These are phyloP conservation scores for Synanthedon vespiformis DNA, from an alignment of 2,888 invertebrate species.

Conservation along the genomic window DNA sequence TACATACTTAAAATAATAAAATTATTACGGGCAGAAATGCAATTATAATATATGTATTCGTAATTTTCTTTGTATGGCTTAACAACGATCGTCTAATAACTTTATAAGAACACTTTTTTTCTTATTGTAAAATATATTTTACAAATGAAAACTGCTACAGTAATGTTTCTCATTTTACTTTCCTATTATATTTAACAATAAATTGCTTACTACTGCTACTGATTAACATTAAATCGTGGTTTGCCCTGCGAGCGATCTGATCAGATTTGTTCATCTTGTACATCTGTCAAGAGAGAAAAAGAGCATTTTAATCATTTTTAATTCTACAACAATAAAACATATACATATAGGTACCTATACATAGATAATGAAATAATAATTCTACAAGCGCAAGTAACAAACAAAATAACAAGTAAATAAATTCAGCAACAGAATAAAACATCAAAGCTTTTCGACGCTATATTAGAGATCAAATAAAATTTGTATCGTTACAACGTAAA, in stretches of 20 bases:
- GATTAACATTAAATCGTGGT: constrained; percentile 14
- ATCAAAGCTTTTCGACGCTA: constrained; percentile 8
- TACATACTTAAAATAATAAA: neutral
- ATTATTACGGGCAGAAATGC: neutral
- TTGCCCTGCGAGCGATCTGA: constrained; percentile 65
- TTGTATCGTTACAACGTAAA: neutral
- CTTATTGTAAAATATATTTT: neutral
- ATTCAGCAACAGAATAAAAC: constrained; percentile 10
- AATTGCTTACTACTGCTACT: neutral
- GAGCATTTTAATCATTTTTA: constrained; percentile 44
- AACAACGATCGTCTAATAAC: constrained; percentile 28
- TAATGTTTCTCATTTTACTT: neutral
- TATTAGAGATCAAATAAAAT: neutral
- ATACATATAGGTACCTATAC: constrained; percentile 1
- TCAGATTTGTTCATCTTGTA: constrained; percentile 81
- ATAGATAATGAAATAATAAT: neutral
- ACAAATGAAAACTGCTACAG: neutral
- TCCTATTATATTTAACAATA: neutral
- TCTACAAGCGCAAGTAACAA: neutral
- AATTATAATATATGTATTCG: neutral
- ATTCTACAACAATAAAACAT: constrained; percentile 3
- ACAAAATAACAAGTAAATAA: neutral
- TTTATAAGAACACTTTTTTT: constrained; percentile 62
- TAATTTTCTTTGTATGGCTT: constrained; percentile 11
- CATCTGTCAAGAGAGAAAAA: constrained; percentile 76